Conservation (phyloP, 2,113 vertebrate genomes). For the Jaculus jaculus region DNA sequence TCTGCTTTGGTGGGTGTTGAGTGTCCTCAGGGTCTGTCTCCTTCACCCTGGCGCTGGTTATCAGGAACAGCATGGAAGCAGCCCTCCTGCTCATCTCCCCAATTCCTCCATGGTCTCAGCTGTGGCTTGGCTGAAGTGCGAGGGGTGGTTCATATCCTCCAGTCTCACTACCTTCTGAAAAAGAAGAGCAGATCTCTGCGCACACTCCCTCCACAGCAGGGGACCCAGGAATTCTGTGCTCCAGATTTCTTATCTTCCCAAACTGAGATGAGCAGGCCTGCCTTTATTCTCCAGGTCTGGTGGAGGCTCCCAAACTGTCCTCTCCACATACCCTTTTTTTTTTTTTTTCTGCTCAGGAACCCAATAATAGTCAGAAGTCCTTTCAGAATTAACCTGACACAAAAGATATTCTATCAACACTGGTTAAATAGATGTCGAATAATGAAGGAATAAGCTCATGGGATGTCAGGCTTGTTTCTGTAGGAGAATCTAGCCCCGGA, state of each 20-base stretch:
- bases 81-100: too few relatives aligned
- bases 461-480: background rate
- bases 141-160: too few relatives aligned
- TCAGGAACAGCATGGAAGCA: too few relatives aligned
- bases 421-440: background rate
- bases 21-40: too few relatives aligned
- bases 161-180: too few relatives aligned
- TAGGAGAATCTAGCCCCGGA: background rate
- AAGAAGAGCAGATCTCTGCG: too few relatives aligned
- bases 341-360: background rate
- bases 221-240: background rate
- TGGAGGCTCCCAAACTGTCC: background rate
- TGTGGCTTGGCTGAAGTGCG: too few relatives aligned
- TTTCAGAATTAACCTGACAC: conserved; percentile 5
- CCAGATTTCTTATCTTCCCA: background rate
- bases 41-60: too few relatives aligned
- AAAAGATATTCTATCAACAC: background rate
- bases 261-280: background rate
- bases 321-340: background rate
- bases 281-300: background rate
- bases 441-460: background rate
- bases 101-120: too few relatives aligned
- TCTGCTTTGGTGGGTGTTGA: too few relatives aligned
- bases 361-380: background rate
- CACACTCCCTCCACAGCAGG: too few relatives aligned